These are phyloP conservation scores for Amyelois transitella DNA, from an alignment of 1,140 invertebrate species.

Conservation along the genomic window DNA sequence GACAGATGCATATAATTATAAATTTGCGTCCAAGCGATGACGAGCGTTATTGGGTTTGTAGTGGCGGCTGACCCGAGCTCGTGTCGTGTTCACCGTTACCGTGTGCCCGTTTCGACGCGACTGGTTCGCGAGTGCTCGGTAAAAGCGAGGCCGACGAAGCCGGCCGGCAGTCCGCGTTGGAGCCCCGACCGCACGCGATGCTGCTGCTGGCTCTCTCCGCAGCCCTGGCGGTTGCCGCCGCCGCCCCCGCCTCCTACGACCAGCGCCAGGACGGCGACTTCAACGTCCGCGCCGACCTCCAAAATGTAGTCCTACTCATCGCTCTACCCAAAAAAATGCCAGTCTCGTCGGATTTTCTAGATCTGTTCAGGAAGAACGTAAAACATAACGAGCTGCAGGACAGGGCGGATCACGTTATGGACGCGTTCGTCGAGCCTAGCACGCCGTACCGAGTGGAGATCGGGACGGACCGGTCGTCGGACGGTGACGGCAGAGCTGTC, in stretches of 20 bases:
- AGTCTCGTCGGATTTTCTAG: constrained; percentile 54
- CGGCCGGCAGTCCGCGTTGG: constrained; percentile 36
- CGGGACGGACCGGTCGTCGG: constrained; percentile 33
- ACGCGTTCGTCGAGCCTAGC: constrained; percentile 74
- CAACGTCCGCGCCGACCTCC: constrained; percentile 78
- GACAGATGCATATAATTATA: neutral
- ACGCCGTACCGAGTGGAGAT: constrained; percentile 75
- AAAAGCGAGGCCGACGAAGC: constrained; percentile 54
- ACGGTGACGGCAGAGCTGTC: constrained; percentile 35
- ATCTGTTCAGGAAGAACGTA: constrained; percentile 36
- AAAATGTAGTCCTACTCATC: constrained; percentile 77
- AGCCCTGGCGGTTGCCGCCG: constrained; percentile 75
- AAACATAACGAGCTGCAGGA: constrained; percentile 44
- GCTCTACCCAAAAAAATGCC: constrained; percentile 73
- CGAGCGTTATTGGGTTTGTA: constrained; percentile 9
- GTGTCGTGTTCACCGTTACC: constrained; percentile 64
- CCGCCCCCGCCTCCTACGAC: constrained; percentile 79
- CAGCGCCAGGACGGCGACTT: constrained; percentile 78
- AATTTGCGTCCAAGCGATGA: neutral
- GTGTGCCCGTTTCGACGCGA: constrained; percentile 57
- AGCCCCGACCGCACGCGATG: constrained; percentile 47
- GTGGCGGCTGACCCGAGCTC: constrained; percentile 16
- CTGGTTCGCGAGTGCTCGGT: constrained; percentile 55
- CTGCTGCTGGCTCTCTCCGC: constrained; percentile 34
- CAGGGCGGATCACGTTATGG: constrained; percentile 47